Evolutionary conservation across 92 coral and sea anemone genomes (phyloP), one percentile per base, ranked within the genome.

Genomic region (Phymanthus crucifer): DNA sequence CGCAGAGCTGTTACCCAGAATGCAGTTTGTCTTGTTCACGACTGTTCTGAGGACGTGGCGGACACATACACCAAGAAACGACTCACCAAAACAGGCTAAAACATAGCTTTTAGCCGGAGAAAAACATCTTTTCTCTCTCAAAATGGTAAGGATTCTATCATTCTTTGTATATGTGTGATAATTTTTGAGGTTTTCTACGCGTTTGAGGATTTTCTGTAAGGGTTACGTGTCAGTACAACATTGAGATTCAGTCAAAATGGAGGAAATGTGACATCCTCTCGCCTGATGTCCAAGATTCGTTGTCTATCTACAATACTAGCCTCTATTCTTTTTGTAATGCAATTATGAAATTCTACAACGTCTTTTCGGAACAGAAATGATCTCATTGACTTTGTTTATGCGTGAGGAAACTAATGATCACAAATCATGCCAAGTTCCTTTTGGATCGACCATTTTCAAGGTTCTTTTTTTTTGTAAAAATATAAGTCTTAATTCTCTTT

Each of bases 41-140:
- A 85, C 70, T 92, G 88, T 90, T 81, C 81, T 92, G 97, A 77
- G 97, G 97, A 92, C 97, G 97, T 92, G 97, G 97, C 97, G 97
- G 72, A 78, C 69, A 83, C 82, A 80, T 77, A 85, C 61, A 82
- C 79, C 80, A 73, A 79, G 77, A 89, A 85, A 75, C 75, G 80
- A 84, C 80, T 64, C 77, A 83, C 70, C 75, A 45, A 71, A 82
- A 85, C 80, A 84, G 97, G 97, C 97, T 91, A 87, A 89, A 73
- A 58, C n/a, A 78, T 89, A 92, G 94, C 92, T 87, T 89, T 75
- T 65, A 46, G 79, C 81, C 46, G 35, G 73, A 78, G 70, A 50
- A 75, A 82, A 47, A 66, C 83, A 71, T 70, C 66, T 78, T 64
- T 75, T 82, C 83, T 50, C 50, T 79, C 89, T 78, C 89, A 92